Percentiles rank a stretch among this genome's conserved stretches.
Evolutionary conservation across 1,140 invertebrate genomes (phyloP).

Genomic region (Pissodes strobi): DNA sequence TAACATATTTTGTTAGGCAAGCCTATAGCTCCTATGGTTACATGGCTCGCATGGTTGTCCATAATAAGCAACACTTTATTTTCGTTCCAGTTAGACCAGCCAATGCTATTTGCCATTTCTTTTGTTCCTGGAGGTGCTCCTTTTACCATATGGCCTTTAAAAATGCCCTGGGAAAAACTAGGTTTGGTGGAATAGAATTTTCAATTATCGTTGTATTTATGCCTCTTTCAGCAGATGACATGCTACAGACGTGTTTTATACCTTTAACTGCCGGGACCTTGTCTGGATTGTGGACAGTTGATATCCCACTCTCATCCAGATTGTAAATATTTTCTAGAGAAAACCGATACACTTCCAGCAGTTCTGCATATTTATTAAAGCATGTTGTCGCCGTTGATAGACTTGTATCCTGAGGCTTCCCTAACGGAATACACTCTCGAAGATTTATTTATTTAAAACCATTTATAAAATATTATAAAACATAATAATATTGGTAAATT

Average conservation of each 20-base stretch:
- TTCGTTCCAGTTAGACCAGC: slow-evolving; percentile 6
- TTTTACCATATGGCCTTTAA: slow-evolving; percentile 32
- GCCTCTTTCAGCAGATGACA: slow-evolving; percentile 57
- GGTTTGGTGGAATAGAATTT: slow-evolving; percentile 44
- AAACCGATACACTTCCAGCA: neutral
- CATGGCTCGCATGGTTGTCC: slow-evolving; percentile 25
- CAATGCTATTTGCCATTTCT: neutral
- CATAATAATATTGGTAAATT: too few relatives aligned
- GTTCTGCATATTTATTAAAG: slow-evolving; percentile 21
- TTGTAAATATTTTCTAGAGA: slow-evolving; percentile 15
- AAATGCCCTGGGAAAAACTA: slow-evolving; percentile 41
- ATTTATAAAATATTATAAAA: too few relatives aligned
- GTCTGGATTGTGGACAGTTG: neutral
- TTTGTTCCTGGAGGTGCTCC: slow-evolving; percentile 5
- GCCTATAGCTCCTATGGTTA: too few relatives aligned
- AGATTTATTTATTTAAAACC: too few relatives aligned
- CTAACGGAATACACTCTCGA: too few relatives aligned
- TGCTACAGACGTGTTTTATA: slow-evolving; percentile 53
- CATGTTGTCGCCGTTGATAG: slow-evolving; percentile 7
- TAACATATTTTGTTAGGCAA: too few relatives aligned
- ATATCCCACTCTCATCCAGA: slow-evolving; percentile 11
- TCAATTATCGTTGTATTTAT: slow-evolving; percentile 42
- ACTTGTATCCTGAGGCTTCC: slow-evolving; percentile 13
- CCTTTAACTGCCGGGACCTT: slow-evolving; percentile 1
- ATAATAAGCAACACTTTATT: slow-evolving; percentile 6